Conservation (phyloP, 1,140 invertebrate genomes). For the Lanistes nyassanus region DNA sequence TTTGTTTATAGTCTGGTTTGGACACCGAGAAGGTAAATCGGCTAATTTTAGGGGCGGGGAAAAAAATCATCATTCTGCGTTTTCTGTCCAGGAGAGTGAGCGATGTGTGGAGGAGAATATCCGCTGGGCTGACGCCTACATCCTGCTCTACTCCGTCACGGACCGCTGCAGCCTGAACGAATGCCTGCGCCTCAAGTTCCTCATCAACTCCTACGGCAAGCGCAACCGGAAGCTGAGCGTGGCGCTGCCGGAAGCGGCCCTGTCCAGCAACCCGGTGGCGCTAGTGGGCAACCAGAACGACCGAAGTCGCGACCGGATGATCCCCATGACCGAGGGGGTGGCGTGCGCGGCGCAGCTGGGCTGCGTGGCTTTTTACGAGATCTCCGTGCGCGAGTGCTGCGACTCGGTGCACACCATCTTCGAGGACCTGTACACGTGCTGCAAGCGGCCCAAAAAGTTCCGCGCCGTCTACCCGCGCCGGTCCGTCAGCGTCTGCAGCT, state of each 20-base stretch:
- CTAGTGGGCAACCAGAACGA: constrained; percentile 90
- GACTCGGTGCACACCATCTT: constrained; percentile 65
- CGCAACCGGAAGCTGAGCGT: constrained; percentile 73
- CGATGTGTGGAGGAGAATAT: constrained; percentile 80
- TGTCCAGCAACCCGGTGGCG: constrained; percentile 73
- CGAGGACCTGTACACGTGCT: constrained; percentile 43
- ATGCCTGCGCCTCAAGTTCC: constrained; percentile 82
- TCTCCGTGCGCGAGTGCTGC: constrained; percentile 82
- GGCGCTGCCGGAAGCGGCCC: constrained; percentile 69
- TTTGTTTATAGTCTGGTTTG: no score
- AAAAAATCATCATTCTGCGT: not conserved
- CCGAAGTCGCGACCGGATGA: constrained; percentile 89
- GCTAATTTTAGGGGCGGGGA: no score
- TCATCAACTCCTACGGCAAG: constrained; percentile 81
- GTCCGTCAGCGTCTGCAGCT: constrained; percentile 28
- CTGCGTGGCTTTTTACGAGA: constrained; percentile 85
- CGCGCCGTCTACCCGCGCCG: constrained; percentile 17
- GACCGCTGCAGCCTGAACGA: constrained; percentile 86
- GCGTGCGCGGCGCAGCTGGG: constrained; percentile 77
- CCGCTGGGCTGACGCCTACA: constrained; percentile 86
- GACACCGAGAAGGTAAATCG: no score
- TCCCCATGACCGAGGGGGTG: constrained; percentile 85
- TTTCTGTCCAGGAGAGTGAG: constrained; percentile 75
- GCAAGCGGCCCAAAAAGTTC: constrained; percentile 34
- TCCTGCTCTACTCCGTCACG: constrained; percentile 90